Conservation (phyloP, 2,113 vertebrate genomes). For the Felis chaus region DNA sequence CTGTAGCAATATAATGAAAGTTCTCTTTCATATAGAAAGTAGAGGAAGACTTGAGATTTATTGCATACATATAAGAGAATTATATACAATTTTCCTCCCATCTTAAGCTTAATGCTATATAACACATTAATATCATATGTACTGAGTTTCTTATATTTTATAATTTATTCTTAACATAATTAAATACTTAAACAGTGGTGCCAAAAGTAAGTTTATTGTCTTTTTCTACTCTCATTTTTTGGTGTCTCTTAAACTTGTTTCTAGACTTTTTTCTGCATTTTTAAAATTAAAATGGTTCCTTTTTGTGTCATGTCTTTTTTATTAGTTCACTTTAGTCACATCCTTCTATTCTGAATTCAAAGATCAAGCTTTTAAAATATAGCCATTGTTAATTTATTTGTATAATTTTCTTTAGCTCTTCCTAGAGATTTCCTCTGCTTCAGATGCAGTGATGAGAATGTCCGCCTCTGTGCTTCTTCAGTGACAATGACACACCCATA, state of each 20-base stretch:
- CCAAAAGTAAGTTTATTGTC: neutral
- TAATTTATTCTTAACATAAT: neutral
- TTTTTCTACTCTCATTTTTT: neutral
- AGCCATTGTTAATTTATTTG: neutral
- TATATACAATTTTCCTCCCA: neutral
- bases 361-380: neutral
- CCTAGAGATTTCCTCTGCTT: neutral
- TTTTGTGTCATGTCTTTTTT: neutral
- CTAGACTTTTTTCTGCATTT: neutral
- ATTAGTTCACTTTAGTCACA: neutral
- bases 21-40: neutral
- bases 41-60: neutral
- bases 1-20: neutral
- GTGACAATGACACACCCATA: fast-evolving
- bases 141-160: neutral
- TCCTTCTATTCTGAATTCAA: neutral
- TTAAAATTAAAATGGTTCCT: neutral
- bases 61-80: neutral
- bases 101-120: neutral
- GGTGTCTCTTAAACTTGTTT: neutral
- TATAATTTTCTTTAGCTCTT: neutral
- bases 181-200: neutral
- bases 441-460: neutral
- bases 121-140: neutral
- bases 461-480: neutral